Base-by-base conservation (phyloP, 2,113 vertebrate species). In the Menidia beryllina region DNA sequence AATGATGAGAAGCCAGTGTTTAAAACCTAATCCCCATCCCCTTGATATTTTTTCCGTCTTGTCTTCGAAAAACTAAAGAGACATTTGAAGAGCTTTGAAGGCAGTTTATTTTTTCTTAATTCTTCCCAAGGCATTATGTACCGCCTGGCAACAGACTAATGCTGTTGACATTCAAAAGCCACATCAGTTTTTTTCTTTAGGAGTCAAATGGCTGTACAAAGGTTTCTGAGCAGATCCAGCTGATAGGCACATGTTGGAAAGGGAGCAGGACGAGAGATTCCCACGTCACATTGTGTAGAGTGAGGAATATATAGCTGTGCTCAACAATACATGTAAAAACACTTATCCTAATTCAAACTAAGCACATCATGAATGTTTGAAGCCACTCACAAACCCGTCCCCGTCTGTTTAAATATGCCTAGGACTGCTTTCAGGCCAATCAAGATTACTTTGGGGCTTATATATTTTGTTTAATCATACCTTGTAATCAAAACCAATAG, bases 191-290 rank as follows among this genome's bases (percentile, higher is more conserved):
- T 80, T 77, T 61, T 27, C 27, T 49, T 62, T 27, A 71, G 73
- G 59, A 38, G 47, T 56, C 50, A 60, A 43, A 36, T 56, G 3
- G 0, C 27, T 75, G 52, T 54, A 60, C 74, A 39, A 58, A 74
- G 43, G 53, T 34, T 39, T 51, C 23, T 53, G 43, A 69, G 62
- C 43, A 55, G 41, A 53, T 61, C 72, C 78, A 88, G 75, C 76
- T 90, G 80, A 88, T 55, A 65, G 61, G 55, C 82, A 81, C 60
- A 86, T 91, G 87, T 85, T 80, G 36, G 34, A 77, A 65, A 58
- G 53, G 21, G 36, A 72, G 54, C 60, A 62, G 82, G 74, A 68
- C 59, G 21, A 52, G 53, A 52, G 25, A 20, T 72, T 65, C 60
- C 56, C 69, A 72, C 61, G 68, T 66, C 65, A 36, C 27, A 47